Evolutionary conservation across 2,888 invertebrate genomes (phyloP).

Genomic region (Antitype chi): DNA sequence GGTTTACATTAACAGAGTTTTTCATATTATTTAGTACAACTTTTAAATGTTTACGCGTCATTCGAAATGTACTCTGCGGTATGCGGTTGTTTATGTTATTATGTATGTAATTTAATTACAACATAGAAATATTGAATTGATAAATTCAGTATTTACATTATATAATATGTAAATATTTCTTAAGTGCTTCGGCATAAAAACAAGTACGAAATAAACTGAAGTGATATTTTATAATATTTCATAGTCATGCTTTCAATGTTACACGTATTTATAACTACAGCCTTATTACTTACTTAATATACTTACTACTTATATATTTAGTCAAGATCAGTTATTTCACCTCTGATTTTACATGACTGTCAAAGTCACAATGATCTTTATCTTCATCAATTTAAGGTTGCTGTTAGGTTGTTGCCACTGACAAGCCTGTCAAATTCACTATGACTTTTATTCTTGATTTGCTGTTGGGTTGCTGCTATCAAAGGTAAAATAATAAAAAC

Average conservation of each 20-base stretch:
- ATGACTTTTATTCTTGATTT: too few species aligned
- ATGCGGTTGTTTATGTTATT: conserved; percentile 9
- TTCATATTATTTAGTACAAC: background rate
- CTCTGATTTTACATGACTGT: background rate
- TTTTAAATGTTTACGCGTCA: conserved; percentile 22
- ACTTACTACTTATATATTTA: background rate
- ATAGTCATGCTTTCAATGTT: background rate
- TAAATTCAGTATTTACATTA: background rate
- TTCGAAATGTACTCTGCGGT: background rate
- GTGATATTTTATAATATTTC: background rate
- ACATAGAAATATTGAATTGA: background rate
- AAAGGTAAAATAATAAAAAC: too few species aligned
- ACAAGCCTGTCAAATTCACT: too few species aligned
- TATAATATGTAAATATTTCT: background rate
- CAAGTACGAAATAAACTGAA: background rate
- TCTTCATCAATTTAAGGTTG: too few species aligned
- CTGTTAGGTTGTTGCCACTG: too few species aligned
- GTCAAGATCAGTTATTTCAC: background rate
- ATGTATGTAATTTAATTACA: conserved; percentile 1
- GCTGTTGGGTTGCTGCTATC: too few species aligned
- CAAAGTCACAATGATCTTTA: too few species aligned
- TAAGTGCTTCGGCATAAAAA: background rate
- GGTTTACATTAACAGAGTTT: background rate
- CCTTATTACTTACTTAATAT: background rate
- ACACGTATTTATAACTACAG: background rate